Conservation (phyloP, 2,888 invertebrate species). For the Tridacna gigas region DNA sequence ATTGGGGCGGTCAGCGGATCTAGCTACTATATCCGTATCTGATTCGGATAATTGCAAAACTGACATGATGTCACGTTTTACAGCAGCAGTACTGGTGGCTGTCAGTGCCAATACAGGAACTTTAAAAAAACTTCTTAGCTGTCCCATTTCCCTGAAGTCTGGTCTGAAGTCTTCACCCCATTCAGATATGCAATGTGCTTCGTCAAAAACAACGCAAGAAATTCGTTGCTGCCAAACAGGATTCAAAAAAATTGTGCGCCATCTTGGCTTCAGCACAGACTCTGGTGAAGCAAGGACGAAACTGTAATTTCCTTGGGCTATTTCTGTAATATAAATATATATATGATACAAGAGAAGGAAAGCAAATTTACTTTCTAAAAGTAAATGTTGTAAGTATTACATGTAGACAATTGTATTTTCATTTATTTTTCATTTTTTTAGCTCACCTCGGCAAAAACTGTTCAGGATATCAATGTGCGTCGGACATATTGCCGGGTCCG, state of each 20-base stretch:
- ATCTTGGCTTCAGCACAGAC: conserved; percentile 45
- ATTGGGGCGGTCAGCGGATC: conserved; percentile 32
- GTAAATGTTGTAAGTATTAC: too few relatives aligned
- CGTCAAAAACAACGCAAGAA: conserved; percentile 45
- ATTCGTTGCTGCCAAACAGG: conserved; percentile 40
- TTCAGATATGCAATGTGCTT: conserved; percentile 65
- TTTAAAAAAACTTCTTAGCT: conserved; percentile 45
- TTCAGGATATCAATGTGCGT: too few relatives aligned
- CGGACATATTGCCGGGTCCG: too few relatives aligned
- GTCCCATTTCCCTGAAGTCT: conserved; percentile 44
- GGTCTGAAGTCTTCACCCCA: conserved; percentile 57
- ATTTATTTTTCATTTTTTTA: too few relatives aligned
- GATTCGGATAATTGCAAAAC: conserved; percentile 32
- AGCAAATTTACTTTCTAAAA: too few relatives aligned
- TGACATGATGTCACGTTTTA: conserved; percentile 50
- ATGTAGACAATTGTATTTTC: too few relatives aligned
- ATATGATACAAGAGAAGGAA: too few relatives aligned
- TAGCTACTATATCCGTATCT: conserved; percentile 34
- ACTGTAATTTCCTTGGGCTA: conserved; percentile 22
- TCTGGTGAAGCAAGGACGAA: conserved; percentile 54
- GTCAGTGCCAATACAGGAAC: conserved; percentile 47
- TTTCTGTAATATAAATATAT: conserved; percentile 21
- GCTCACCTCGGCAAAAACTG: too few relatives aligned
- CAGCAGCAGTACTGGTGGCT: conserved; percentile 46
- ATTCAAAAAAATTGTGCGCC: conserved; percentile 47